Evolutionary conservation across 2,113 vertebrate species (phyloP).

Genomic region (Patagioenas fasciata): DNA sequence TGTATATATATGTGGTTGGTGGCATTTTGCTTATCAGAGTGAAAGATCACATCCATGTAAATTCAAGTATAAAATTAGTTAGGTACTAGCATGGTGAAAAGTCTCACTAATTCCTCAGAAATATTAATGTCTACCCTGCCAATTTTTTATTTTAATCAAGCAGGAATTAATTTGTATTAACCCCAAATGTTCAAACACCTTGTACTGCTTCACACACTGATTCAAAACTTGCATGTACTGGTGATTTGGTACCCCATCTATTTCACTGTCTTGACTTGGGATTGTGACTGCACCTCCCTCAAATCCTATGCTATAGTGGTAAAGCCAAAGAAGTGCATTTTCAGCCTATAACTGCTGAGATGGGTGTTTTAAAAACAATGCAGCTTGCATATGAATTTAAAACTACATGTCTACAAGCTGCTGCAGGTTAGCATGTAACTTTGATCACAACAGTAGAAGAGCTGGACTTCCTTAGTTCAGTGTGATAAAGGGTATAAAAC

Average conservation of each 20-base stretch:
- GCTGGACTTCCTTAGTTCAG: neutral
- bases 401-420: neutral
- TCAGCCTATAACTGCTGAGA: neutral
- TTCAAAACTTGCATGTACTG: neutral
- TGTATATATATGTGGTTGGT: neutral
- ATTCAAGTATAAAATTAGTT: neutral
- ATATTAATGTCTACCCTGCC: neutral
- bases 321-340: neutral
- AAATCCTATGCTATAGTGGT: neutral
- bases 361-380: neutral
- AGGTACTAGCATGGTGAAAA: neutral
- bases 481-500: neutral
- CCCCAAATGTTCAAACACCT: neutral
- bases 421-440: neutral
- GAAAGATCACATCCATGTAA: neutral
- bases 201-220: neutral
- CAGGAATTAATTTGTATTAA: neutral
- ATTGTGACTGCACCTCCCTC: neutral
- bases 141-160: neutral
- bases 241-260: neutral
- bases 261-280: neutral
- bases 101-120: neutral
- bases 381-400: neutral
- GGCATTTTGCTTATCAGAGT: neutral
- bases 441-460: neutral